A percentile compares a stretch with the other conserved stretches of the same genome.
These are phyloP conservation scores for Petrocephalus sullivani DNA, from an alignment of 2,797 vertebrate species.

Conservation along the genomic window DNA sequence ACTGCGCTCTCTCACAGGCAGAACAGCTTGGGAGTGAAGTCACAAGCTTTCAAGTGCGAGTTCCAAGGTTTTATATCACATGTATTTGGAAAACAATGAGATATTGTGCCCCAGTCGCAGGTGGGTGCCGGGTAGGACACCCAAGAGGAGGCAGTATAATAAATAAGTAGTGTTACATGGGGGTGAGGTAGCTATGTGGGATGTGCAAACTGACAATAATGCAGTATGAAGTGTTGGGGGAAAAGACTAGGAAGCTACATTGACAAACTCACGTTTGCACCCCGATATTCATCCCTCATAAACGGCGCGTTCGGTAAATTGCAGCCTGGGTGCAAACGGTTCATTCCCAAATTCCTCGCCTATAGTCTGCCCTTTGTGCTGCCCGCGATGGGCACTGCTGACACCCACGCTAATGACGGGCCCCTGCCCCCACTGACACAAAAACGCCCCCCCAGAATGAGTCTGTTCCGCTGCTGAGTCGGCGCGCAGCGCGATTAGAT, in stretches of 20 bases:
- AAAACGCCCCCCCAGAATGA: background rate
- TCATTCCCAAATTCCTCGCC: conserved; percentile 60
- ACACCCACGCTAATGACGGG: conserved; percentile 61
- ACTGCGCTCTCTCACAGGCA: background rate
- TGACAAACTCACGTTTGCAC: background rate
- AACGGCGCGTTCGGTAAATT: background rate
- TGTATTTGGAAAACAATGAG: background rate
- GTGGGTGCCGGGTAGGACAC: background rate
- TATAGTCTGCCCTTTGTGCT: conserved; percentile 53
- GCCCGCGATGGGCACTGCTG: conserved; percentile 57
- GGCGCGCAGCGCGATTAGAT: conserved; percentile 31
- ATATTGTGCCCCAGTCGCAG: background rate
- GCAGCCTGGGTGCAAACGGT: conserved; percentile 29
- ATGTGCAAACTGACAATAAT: background rate
- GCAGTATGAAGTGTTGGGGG: background rate
- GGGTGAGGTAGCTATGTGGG: background rate
- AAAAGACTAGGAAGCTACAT: background rate
- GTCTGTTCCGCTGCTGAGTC: conserved; percentile 59
- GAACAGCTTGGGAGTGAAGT: background rate
- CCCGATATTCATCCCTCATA: background rate
- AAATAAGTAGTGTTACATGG: background rate
- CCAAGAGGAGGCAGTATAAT: background rate
- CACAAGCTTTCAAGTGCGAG: background rate
- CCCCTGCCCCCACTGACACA: conserved; percentile 34
- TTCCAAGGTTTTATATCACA: background rate